phyloP scores from a whole-genome alignment of 2,888 invertebrate genomes.

The Xestia rhomboidea region DNA sequence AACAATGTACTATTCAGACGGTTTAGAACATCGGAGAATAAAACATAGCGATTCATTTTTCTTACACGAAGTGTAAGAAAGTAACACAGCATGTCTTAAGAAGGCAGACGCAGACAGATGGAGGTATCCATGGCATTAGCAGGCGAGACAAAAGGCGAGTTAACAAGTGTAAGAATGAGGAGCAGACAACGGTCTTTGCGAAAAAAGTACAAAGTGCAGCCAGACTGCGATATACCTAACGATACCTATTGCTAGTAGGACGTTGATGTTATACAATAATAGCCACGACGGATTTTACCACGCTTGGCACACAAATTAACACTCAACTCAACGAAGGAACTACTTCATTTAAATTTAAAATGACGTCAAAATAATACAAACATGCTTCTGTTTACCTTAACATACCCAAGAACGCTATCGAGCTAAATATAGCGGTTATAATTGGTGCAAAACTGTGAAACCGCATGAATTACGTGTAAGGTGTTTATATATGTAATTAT shows the following conservation, averaged over 20 bases:
- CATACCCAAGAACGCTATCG: neutral
- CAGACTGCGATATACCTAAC: conserved; percentile 12
- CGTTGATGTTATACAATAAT: neutral
- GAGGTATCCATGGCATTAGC: conserved; percentile 39
- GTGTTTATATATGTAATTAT: conserved; percentile 17
- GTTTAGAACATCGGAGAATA: neutral
- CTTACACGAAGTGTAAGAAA: conserved; percentile 9
- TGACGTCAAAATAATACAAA: neutral
- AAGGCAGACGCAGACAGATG: conserved; percentile 52
- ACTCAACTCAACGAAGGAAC: neutral
- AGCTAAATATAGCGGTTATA: neutral
- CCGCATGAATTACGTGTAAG: conserved; percentile 7
- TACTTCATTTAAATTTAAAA: neutral
- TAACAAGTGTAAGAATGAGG: conserved; percentile 64
- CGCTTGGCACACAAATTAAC: neutral
- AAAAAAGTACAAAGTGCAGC: conserved; percentile 63
- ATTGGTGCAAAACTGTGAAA: conserved; percentile 28
- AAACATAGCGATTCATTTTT: conserved; percentile 17
- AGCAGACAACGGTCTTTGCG: conserved; percentile 73
- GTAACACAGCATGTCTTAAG: conserved; percentile 26
- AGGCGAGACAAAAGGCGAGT: conserved; percentile 65
- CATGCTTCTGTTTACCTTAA: conserved; percentile 11
- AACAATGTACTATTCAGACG: neutral
- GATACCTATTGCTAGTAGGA: neutral
- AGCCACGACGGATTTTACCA: neutral